Evolutionary conservation across 2,888 invertebrate species (phyloP), one percentile per base, ranked within the genome.

Genomic region (Cantharis nigra): DNA sequence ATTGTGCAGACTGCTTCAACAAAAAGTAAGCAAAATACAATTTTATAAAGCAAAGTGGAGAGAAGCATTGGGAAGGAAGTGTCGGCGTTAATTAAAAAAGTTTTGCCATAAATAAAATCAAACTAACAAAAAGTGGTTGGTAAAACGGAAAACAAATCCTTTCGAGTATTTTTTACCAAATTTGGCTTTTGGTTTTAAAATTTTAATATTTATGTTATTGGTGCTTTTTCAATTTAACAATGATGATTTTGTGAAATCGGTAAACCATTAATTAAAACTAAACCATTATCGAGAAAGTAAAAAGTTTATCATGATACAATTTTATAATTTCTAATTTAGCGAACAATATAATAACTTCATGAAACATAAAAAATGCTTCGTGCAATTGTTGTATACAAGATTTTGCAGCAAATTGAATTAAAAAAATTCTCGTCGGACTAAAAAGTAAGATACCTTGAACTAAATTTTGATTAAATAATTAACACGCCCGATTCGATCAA

Each of bases 31-130:
- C 49, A n/a, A 49, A 49, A 49, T 49, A 49, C 49, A 49, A 49
- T 49, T 9, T 49, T n/a, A 49, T n/a, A n/a, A 13, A 49, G n/a
- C n/a, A 49, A 49, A 49, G n/a, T 65, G 62, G 71, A 77, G 70
- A 74, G 77, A 76, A 30, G 65, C 76, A 79, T 49, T 49, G n/a
- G 49, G 65, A 69, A 73, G 75, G 62, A 72, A 79, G 76, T 76
- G 77, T 73, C 67, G 49, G 63, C 71, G 71, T 72, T 80, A 79
- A 80, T 80, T 80, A 80, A 80, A 80, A 78, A 80, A 80, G 70
- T 80, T 80, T 79, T 69, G 78, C 70, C 80, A 64, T 79, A 80
- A 80, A 80, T 78, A 80, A 76, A 78, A 71, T 71, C 63, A 72
- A 73, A 76, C 64, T 63, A 71, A 71, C 71, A 23, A 49, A 49